Conservation (phyloP, 2,888 invertebrate genomes). For the Drepanosiphum platanoidis region DNA sequence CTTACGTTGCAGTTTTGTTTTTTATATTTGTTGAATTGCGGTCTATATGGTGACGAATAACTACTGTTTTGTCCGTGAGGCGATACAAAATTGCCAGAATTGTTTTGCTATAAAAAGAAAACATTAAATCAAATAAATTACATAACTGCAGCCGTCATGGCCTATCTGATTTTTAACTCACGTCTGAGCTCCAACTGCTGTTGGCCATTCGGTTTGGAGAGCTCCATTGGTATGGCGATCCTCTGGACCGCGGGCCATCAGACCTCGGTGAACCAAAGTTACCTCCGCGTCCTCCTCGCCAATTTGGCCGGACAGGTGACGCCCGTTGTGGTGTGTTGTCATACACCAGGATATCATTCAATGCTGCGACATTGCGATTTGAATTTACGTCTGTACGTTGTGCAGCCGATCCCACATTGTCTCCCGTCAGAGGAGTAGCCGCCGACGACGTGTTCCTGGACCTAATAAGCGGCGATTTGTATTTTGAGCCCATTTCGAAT, state of each 20-base stretch:
- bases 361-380: no score
- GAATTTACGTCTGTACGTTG: neutral
- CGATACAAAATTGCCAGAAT: neutral
- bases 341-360: neutral
- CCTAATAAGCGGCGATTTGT: conserved; percentile 41
- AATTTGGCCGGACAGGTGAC: neutral
- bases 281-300: neutral
- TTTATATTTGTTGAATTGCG: conserved; percentile 23
- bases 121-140: no score
- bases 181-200: conserved; percentile 41
- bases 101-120: neutral
- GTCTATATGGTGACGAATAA: neutral
- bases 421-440: no score
- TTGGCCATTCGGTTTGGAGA: conserved; percentile 13
- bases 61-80: neutral
- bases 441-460: conserved; percentile 27
- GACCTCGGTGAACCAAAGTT: conserved; percentile 22
- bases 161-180: neutral
- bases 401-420: neutral
- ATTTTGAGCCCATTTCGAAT: conserved; percentile 23
- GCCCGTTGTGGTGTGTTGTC: neutral
- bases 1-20: conserved; percentile 39
- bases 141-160: neutral
- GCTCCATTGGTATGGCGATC: conserved; percentile 43
- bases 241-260: neutral